Conservation (phyloP, 2,888 invertebrate species). For the Spodoptera littoralis region DNA sequence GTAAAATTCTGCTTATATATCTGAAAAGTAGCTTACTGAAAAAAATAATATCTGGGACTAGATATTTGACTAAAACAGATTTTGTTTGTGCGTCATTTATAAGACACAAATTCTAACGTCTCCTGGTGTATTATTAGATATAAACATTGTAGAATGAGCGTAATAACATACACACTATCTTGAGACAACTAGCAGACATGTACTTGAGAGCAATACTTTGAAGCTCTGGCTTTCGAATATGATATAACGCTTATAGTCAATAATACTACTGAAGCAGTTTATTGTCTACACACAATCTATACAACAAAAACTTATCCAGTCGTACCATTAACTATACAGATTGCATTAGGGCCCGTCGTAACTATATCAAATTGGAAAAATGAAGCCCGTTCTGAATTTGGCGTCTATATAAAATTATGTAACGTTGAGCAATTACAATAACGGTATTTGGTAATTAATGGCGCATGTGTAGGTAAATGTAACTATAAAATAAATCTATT, state of each 20-base stretch:
- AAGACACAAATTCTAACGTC: constrained; percentile 53
- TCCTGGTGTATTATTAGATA: constrained; percentile 50
- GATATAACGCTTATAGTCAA: background rate
- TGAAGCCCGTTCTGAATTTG: constrained; percentile 53
- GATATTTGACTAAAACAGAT: constrained; percentile 84
- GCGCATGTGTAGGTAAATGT: constrained; percentile 60
- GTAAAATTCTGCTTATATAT: constrained; percentile 73
- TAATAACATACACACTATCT: constrained; percentile 49
- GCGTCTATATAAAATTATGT: constrained; percentile 39
- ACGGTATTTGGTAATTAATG: constrained; percentile 69
- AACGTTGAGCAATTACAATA: constrained; percentile 61
- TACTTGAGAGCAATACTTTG: constrained; percentile 34
- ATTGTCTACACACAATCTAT: background rate
- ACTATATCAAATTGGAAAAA: constrained; percentile 31
- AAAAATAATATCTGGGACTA: constrained; percentile 83
- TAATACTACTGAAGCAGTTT: constrained; percentile 1
- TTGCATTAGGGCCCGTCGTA: constrained; percentile 1
- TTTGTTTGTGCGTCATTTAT: constrained; percentile 72
- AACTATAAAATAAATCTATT: constrained; percentile 57
- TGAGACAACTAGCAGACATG: constrained; percentile 52
- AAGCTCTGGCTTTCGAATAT: constrained; percentile 29
- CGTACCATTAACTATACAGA: constrained; percentile 1
- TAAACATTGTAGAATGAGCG: constrained; percentile 57
- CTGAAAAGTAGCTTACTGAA: constrained; percentile 74
- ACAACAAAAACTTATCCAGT: background rate